Base-by-base conservation (phyloP, 2,797 vertebrate genomes). In the Oryzias sinensis region DNA sequence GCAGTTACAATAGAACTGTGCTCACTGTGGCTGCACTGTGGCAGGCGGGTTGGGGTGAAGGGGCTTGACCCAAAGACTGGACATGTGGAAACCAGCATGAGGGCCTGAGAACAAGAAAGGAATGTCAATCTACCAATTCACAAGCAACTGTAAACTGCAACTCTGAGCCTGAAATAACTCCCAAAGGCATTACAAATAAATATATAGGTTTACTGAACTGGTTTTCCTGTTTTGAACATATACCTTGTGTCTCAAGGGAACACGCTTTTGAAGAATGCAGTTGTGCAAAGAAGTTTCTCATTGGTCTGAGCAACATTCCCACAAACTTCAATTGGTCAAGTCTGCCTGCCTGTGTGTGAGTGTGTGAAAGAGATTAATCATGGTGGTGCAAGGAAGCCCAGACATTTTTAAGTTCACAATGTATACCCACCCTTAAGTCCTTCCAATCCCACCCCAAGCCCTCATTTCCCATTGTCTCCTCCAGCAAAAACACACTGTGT, bases 51-150 rank as follows among this genome's bases (percentile, higher is more conserved):
- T 43, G 42, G 15, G 42, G 42, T 15, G 42, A n/a, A 43, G 51
- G 42, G 53, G 59, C 50, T 6, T 40, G 59, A 69, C 76, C 70
- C 67, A 53, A 43, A 73, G 70, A 72, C 78, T 61, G 33, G 11
- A 53, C 59, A 69, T 76, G 59, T 60, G 65, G 65, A 62, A 65
- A 79, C 63, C 71, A 71, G 67, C 25, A 5, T 63, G 54, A 62
- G 83, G 74, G 83, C 89, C 84, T 90, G 87, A 89, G 88, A 90
- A 92, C 74, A 67, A 76, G 77, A 67, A 72, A 75, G 88, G 88
- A 91, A 90, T 90, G 88, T 82, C 60, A 65, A 43, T 67, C 65
- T 53, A 46, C 59, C 55, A 63, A 60, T 72, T 70, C 59, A 78
- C 54, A 81, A 72, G 51, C 58, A 77, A 74, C 54, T 66, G 62